These are phyloP conservation scores for Bubalus kerabau DNA, from an alignment of 2,113 vertebrate species.

Conservation along the genomic window DNA sequence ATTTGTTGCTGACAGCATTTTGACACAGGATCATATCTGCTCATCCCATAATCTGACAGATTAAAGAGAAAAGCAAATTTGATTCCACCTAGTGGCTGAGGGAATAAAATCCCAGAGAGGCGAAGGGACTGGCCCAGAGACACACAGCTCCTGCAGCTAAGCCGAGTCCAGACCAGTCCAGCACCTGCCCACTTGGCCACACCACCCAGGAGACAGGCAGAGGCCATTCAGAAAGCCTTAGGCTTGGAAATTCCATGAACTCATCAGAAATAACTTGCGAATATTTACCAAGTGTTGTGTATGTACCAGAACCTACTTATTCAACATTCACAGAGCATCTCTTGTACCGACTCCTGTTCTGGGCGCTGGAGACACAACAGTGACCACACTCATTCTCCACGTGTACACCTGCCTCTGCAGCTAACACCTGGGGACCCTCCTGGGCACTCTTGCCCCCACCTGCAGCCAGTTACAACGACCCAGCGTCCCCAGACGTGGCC, in stretches of 20 bases:
- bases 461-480: background rate
- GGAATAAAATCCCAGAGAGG: background rate
- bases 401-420: background rate
- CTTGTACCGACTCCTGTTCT: background rate
- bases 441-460: too few species aligned
- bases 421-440: background rate
- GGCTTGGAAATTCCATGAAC: background rate
- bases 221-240: background rate
- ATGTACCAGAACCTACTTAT: background rate
- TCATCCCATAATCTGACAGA: background rate
- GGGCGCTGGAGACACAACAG: background rate
- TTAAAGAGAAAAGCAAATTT: background rate
- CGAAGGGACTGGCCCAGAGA: background rate
- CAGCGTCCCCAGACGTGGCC: background rate
- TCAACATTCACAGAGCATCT: background rate
- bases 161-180: background rate
- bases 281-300: background rate
- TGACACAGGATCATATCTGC: background rate
- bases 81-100: background rate
- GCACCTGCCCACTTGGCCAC: background rate
- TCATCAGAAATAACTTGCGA: background rate
- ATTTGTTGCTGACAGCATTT: background rate
- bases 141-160: background rate
- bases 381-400: background rate
- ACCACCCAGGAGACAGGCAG: background rate